Evolutionary conservation across 2,888 invertebrate species (phyloP).

Genomic region (Ornithoptera alexandrae): DNA sequence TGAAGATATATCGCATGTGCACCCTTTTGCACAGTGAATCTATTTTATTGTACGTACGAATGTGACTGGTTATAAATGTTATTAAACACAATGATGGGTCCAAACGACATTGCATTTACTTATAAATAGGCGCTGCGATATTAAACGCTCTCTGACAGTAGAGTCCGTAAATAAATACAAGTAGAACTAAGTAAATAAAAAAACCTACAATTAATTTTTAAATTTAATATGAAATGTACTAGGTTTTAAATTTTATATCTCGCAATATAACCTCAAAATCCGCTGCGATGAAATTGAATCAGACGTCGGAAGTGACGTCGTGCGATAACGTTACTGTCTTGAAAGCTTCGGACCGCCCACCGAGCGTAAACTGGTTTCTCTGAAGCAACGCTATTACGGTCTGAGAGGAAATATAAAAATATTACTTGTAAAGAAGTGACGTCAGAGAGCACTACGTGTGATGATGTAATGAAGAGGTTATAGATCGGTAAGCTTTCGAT

Average conservation of each 20-base stretch:
- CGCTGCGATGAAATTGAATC: slow-evolving; percentile 10
- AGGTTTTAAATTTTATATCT: too few relatives aligned
- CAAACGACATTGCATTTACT: too few relatives aligned
- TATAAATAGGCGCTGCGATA: too few relatives aligned
- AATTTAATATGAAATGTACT: too few relatives aligned
- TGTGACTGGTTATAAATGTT: too few relatives aligned
- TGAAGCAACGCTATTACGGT: background rate
- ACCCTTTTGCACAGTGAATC: too few relatives aligned
- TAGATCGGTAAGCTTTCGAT: background rate
- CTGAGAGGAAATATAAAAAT: background rate
- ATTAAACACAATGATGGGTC: too few relatives aligned
- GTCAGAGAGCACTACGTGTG: background rate
- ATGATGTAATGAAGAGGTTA: background rate
- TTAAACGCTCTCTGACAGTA: too few relatives aligned
- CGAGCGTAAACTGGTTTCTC: slow-evolving; percentile 14
- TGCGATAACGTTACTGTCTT: slow-evolving; percentile 9
- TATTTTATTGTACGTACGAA: too few relatives aligned
- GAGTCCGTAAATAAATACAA: too few relatives aligned
- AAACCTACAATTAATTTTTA: too few relatives aligned
- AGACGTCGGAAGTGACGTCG: slow-evolving; percentile 1
- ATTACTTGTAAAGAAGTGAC: background rate
- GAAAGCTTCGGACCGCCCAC: slow-evolving; percentile 19
- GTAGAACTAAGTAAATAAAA: too few relatives aligned
- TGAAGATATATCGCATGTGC: background rate
- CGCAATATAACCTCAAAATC: slow-evolving; percentile 1